A percentile compares a stretch with the other conserved stretches of the same genome.
These are phyloP conservation scores for Dipus sagitta DNA, from an alignment of 2,797 vertebrate genomes.

Conservation along the genomic window DNA sequence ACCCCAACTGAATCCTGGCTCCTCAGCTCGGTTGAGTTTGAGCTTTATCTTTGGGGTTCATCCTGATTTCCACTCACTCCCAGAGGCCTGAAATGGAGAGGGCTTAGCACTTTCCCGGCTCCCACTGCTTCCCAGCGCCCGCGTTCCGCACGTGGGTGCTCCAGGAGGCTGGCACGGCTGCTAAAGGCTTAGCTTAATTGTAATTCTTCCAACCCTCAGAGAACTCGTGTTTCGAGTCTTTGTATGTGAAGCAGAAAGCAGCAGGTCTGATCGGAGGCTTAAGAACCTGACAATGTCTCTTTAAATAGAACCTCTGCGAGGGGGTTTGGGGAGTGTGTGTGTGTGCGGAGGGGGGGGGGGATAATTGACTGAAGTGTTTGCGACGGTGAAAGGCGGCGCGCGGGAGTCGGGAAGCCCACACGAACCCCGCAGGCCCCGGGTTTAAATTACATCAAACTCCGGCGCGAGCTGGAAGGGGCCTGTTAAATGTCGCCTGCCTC, in stretches of 20 bases:
- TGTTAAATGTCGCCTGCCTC: conserved; percentile 54
- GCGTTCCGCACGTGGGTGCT: conserved; percentile 72
- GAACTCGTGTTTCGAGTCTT: conserved; percentile 78
- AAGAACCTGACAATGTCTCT: conserved; percentile 83
- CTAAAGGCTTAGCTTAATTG: conserved; percentile 78
- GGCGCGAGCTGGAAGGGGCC: conserved; percentile 51
- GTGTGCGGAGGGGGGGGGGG: conserved; percentile 62
- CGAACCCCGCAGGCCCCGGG: conserved; percentile 68
- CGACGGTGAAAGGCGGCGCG: conserved; percentile 70
- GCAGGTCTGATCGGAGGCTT: conserved; percentile 81
- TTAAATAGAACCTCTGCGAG: conserved; percentile 82
- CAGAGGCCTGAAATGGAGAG: conserved; percentile 62
- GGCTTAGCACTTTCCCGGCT: conserved; percentile 33
- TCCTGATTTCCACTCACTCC: conserved; percentile 14
- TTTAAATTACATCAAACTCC: conserved; percentile 74
- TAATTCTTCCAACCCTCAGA: conserved; percentile 74
- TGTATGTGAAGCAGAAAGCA: conserved; percentile 79
- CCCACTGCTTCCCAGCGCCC: conserved; percentile 44
- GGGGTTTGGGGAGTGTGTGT: conserved; percentile 46
- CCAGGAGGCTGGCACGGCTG: conserved; percentile 63
- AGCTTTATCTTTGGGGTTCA: conserved; percentile 36
- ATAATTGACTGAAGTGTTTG: conserved; percentile 84
- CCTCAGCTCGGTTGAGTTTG: not conserved
- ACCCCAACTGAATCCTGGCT: not conserved
- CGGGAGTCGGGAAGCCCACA: conserved; percentile 80